These are phyloP conservation scores for Muscidifurax raptorellus DNA, from an alignment of 1,140 invertebrate genomes.

Conservation along the genomic window DNA sequence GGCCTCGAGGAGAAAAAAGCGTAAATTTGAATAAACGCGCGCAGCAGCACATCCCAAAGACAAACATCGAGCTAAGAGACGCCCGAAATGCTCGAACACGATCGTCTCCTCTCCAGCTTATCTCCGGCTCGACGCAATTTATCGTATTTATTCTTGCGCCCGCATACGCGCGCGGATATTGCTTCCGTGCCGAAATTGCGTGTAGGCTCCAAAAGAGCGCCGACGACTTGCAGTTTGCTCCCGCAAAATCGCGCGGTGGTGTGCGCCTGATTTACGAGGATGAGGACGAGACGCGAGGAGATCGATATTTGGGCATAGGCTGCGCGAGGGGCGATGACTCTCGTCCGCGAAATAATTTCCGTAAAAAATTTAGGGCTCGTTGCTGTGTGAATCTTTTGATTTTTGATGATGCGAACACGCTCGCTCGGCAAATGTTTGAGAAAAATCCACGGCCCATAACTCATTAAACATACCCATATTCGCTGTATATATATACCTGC, in stretches of 20 bases:
- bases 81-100: slow-evolving; percentile 35
- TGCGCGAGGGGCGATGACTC: background rate
- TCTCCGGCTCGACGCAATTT: slow-evolving; percentile 15
- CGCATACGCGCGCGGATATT: slow-evolving; percentile 26
- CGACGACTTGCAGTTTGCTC: background rate
- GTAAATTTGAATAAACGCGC: slow-evolving; percentile 19
- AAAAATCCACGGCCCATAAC: background rate
- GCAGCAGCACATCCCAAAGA: background rate
- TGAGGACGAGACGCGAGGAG: too few species aligned
- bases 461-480: background rate
- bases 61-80: background rate
- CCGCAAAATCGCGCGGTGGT: background rate
- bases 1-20: slow-evolving; percentile 7
- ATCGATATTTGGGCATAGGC: slow-evolving; percentile 32
- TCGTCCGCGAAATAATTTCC: background rate
- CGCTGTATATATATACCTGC: too few species aligned
- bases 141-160: slow-evolving; percentile 40
- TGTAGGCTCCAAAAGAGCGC: background rate
- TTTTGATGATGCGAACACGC: background rate
- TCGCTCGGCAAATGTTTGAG: background rate
- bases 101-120: slow-evolving; percentile 24
- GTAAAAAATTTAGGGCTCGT: background rate
- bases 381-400: background rate
- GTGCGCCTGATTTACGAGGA: slow-evolving; percentile 29
- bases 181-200: slow-evolving; percentile 16